These are phyloP conservation scores for Acromyrmex charruanus DNA, from an alignment of 1,140 invertebrate genomes.

Conservation along the genomic window DNA sequence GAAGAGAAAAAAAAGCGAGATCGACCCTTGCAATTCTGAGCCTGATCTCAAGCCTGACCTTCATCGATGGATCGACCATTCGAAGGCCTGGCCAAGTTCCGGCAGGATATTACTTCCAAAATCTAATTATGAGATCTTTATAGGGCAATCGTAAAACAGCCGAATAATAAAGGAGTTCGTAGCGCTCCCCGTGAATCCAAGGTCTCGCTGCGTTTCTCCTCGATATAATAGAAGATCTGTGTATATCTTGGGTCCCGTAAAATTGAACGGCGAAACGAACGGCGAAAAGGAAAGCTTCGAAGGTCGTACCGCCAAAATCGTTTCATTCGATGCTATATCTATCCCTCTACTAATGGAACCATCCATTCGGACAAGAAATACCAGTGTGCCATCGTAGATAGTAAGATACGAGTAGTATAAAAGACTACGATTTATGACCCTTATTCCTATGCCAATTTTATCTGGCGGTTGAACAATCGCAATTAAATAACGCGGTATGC, in stretches of 20 bases:
- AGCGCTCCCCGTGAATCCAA: constrained; percentile 34
- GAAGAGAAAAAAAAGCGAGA: constrained; percentile 42
- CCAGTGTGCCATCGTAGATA: not conserved
- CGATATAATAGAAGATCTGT: constrained; percentile 61
- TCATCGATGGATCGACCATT: not conserved
- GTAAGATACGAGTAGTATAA: not conserved
- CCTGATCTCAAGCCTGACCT: not conserved
- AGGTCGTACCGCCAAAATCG: not conserved
- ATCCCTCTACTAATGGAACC: not conserved
- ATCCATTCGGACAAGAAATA: not conserved
- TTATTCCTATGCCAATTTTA: not conserved
- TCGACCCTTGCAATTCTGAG: constrained; percentile 70
- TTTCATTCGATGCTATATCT: not conserved
- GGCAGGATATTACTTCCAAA: constrained; percentile 84
- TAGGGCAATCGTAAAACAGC: constrained; percentile 86
- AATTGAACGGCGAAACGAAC: not conserved
- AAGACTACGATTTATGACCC: not conserved
- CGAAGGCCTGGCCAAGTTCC: constrained; percentile 10
- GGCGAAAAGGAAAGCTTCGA: not conserved
- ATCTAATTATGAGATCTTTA: constrained; percentile 87
- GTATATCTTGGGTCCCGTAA: not conserved
- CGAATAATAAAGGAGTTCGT: constrained; percentile 71
- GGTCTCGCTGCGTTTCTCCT: not conserved
- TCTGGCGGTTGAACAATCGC: not conserved
- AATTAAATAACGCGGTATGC: not conserved